Evolutionary conservation across 1,140 invertebrate genomes (phyloP), one percentile per base, ranked within the genome.

Genomic region (Araneus ventricosus): DNA sequence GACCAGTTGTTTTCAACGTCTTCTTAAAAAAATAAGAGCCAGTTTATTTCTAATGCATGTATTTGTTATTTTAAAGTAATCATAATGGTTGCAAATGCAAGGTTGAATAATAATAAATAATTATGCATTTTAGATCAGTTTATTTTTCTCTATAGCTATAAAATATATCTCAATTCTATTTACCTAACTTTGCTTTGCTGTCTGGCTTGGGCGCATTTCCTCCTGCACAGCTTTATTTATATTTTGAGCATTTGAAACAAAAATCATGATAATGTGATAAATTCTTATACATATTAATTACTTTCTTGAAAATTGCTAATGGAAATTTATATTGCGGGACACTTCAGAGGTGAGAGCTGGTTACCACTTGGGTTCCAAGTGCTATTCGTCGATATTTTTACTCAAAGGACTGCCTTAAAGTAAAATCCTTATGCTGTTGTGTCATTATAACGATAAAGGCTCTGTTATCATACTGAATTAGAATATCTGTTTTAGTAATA

Each of bases 331-430:
- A 6, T 88, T 88, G 1, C 57, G 70, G 86, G 86, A 88, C 27
- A 52, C 70, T 24, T 27, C 59, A 2, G 86, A 67, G 24, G 61
- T 88, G 61, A 88, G 57, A n/a, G 86, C 61, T 45, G 86, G 30
- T 41, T 41, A 88, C 27, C 59, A 61, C 57, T n/a, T n/a, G 39
- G 86, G 20, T 63, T 88, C 61, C 34, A 61, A 88, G 39, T 88
- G 4, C 86, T 70, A 39, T 88, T 45, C 86, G 86, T 39, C 86
- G 70, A 22, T 88, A 88, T n/a, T 70, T 88, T 88, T n/a, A 24
- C 86, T 39, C 37, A 61, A 70, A 88, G 37, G 20, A 27, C 61
- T 22, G 37, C 61, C 27, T 70, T 88, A n/a, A n/a, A 70, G 39
- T 67, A n/a, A 41, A 88, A 67, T 41, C 61, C 86, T 27, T 88